phyloP scores from a whole-genome alignment of 2,113 vertebrate genomes.

The Cynocephalus volans region DNA sequence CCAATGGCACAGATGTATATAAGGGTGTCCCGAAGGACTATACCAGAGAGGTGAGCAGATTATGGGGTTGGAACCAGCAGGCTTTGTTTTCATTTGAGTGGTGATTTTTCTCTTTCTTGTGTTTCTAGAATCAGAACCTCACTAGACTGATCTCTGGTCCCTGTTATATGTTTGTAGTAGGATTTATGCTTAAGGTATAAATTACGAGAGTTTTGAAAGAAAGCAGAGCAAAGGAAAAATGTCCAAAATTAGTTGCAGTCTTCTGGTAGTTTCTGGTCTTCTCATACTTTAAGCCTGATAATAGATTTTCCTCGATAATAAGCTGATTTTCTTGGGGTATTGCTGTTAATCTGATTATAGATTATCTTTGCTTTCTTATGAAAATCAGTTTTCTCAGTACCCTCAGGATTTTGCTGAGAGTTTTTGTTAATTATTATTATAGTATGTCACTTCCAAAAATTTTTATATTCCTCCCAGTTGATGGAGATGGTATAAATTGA shows the following conservation, averaged over 20 bases:
- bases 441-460: background rate
- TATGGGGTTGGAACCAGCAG: fast-evolving
- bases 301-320: background rate
- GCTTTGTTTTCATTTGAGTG: fast-evolving
- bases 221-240: background rate
- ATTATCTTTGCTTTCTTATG: background rate
- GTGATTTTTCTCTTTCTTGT: background rate
- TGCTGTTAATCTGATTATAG: background rate
- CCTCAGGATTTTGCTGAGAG: background rate
- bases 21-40: conserved; percentile 96
- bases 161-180: background rate
- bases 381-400: background rate
- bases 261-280: background rate
- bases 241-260: background rate
- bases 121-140: background rate
- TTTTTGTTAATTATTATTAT: background rate
- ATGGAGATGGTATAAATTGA: background rate
- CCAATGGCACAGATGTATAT: conserved; percentile 97
- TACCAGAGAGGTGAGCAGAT: conserved; percentile 89
- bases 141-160: background rate
- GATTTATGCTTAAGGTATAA: background rate
- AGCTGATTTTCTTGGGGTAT: background rate
- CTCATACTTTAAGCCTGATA: background rate
- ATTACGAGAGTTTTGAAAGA: background rate
- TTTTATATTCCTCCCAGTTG: background rate